phyloP scores from a whole-genome alignment of 2,113 vertebrate genomes.

The Plotosus lineatus region DNA sequence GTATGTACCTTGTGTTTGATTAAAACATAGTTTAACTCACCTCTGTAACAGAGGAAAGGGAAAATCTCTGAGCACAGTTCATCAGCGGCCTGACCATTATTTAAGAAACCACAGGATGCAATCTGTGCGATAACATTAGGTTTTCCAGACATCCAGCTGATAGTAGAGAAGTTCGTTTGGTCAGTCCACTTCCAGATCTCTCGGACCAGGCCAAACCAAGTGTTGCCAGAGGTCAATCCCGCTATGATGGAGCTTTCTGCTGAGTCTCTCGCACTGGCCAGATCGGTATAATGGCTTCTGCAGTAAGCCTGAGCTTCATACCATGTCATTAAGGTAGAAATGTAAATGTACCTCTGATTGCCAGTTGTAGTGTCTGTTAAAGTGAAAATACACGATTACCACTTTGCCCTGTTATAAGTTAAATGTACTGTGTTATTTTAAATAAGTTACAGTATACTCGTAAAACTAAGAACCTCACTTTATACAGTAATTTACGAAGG shows the following conservation, averaged over 20 bases:
- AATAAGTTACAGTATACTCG: too few species aligned
- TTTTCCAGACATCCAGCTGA: not conserved
- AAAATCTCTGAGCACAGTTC: not conserved
- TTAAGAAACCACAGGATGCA: not conserved
- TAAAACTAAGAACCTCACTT: too few species aligned
- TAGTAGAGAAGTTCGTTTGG: not conserved
- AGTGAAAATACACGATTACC: too few species aligned
- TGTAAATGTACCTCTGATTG: too few species aligned
- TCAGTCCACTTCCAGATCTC: not conserved
- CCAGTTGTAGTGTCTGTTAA: too few species aligned
- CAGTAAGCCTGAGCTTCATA: too few species aligned
- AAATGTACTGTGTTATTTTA: too few species aligned
- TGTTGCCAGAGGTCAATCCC: not conserved
- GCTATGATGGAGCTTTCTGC: not conserved
- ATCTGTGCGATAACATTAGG: not conserved
- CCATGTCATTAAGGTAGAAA: too few species aligned
- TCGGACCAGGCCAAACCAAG: not conserved
- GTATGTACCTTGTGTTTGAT: not conserved
- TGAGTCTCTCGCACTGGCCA: not conserved
- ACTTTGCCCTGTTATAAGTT: too few species aligned
- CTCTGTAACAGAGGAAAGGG: not conserved
- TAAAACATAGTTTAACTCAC: not conserved
- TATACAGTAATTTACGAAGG: too few species aligned
- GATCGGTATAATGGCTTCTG: too few species aligned
- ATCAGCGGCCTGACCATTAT: not conserved